phyloP scores from a whole-genome alignment of 2,888 invertebrate species.

The Notodonta dromedarius region DNA sequence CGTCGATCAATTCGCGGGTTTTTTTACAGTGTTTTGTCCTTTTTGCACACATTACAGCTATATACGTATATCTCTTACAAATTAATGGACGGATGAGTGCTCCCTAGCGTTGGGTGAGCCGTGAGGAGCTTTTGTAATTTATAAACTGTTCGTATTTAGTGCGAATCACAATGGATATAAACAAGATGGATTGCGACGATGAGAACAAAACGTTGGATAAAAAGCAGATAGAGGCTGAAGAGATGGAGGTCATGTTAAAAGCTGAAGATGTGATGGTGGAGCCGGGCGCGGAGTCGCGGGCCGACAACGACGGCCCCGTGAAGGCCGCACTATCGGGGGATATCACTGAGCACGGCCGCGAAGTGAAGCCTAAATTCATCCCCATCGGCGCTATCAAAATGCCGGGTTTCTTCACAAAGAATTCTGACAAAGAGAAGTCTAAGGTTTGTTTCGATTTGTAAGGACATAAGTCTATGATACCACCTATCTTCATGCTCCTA shows the following conservation, averaged over 20 bases:
- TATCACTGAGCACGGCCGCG: slow-evolving; percentile 87
- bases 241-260: slow-evolving; percentile 85
- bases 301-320: slow-evolving; percentile 76
- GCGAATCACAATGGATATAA: slow-evolving; percentile 71
- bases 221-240: slow-evolving; percentile 87
- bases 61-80: slow-evolving; percentile 3
- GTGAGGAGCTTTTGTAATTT: slow-evolving; percentile 8
- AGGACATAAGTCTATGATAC: too few species aligned
- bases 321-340: slow-evolving; percentile 82
- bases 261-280: slow-evolving; percentile 81
- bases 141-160: slow-evolving; percentile 26
- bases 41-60: not conserved
- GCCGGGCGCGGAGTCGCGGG: slow-evolving; percentile 71
- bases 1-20: not conserved
- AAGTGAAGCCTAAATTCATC: slow-evolving; percentile 92
- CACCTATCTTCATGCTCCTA: not conserved
- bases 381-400: slow-evolving; percentile 95
- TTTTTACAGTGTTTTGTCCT: slow-evolving; percentile 2
- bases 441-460: slow-evolving; percentile 78
- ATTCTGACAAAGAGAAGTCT: slow-evolving; percentile 89
- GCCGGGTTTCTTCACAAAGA: slow-evolving; percentile 93
- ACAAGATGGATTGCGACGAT: slow-evolving; percentile 68
- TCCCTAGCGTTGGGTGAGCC: not conserved
- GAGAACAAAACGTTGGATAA: slow-evolving; percentile 84
- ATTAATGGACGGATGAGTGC: not conserved